phyloP scores from a whole-genome alignment of 1,140 invertebrate genomes.

The Scaptomyza graminum region DNA sequence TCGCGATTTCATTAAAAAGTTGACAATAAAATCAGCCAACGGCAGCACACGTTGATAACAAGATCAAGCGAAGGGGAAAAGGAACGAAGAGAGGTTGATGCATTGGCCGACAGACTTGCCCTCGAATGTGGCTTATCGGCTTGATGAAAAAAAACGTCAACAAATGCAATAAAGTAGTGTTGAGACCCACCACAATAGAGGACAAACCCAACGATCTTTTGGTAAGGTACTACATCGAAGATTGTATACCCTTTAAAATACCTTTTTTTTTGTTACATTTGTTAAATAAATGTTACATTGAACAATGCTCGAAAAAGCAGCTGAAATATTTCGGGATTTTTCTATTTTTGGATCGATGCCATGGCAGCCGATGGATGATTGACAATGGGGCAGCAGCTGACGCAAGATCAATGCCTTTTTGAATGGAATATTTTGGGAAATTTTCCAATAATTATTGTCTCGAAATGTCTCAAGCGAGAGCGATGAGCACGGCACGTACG shows the following conservation, averaged over 20 bases:
- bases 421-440: too few relatives aligned
- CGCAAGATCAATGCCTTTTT: too few relatives aligned
- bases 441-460: background rate
- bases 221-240: too few relatives aligned
- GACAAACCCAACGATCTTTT: too few relatives aligned
- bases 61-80: background rate
- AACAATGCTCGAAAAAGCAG: conserved; percentile 2
- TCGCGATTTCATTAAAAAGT: too few relatives aligned
- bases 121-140: background rate
- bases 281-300: too few relatives aligned
- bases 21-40: conserved; percentile 1
- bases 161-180: conserved; percentile 13
- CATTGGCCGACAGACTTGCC: background rate
- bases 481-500: background rate
- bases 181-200: background rate
- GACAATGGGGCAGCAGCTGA: conserved; percentile 3
- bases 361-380: conserved; percentile 6
- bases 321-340: background rate
- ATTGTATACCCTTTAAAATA: too few relatives aligned
- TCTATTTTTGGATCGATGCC: conserved; percentile 37
- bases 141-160: background rate
- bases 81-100: too few relatives aligned
- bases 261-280: too few relatives aligned
- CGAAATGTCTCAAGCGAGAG: background rate
- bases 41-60: conserved; percentile 2